Conservation (phyloP, 2,113 vertebrate species). For the Anser brachyrhynchus region DNA sequence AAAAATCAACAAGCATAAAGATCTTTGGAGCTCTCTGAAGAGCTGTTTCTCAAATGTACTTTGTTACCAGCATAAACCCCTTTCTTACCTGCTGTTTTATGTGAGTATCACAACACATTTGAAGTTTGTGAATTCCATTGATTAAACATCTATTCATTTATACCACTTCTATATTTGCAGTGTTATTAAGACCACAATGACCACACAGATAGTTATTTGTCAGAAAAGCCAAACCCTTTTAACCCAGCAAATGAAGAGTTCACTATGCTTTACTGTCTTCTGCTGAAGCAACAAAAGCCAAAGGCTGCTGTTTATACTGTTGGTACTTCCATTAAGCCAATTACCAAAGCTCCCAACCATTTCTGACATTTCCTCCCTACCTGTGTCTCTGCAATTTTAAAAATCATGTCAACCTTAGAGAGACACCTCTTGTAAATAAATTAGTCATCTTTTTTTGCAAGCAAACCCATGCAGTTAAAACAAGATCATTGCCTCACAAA, state of each 20-base stretch:
- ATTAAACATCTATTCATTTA: background rate
- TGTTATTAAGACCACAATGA: background rate
- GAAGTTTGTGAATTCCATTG: background rate
- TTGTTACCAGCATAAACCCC: background rate
- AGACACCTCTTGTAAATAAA: background rate
- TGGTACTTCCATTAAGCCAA: background rate
- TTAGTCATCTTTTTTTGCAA: background rate
- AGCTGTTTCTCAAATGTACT: background rate
- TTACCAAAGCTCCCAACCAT: background rate
- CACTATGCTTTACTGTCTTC: background rate
- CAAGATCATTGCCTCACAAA: background rate
- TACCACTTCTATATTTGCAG: background rate
- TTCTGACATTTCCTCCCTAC: background rate
- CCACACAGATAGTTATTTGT: background rate
- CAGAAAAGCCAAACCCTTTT: background rate
- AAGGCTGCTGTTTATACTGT: background rate
- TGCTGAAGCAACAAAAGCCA: background rate
- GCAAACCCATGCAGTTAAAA: background rate
- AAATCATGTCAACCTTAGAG: background rate
- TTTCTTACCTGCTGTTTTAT: background rate
- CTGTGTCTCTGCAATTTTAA: background rate
- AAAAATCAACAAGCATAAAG: background rate
- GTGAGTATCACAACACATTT: background rate
- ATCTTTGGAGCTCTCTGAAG: background rate
- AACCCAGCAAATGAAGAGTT: background rate